phyloP scores from a whole-genome alignment of 1,140 invertebrate genomes.

The Heliconius hermathena region DNA sequence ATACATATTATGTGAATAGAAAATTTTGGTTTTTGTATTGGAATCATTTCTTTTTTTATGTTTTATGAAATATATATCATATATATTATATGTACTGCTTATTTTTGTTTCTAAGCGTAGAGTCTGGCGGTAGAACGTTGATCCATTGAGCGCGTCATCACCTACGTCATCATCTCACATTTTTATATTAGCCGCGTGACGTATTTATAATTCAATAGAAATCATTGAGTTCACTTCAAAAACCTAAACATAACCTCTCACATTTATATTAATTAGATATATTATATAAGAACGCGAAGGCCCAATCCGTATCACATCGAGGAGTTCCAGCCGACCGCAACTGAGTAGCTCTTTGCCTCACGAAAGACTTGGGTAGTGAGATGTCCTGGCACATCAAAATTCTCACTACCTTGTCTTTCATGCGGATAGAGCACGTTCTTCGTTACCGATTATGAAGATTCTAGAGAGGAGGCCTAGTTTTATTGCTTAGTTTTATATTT shows the following conservation, averaged over 20 bases:
- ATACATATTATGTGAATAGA: not conserved
- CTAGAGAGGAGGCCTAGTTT: not conserved
- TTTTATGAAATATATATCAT: not conserved
- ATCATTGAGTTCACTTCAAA: not conserved
- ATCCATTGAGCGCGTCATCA: not conserved
- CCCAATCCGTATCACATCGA: not conserved
- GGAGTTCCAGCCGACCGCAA: constrained; percentile 5
- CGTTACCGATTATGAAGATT: constrained; percentile 23
- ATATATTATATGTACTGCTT: not conserved
- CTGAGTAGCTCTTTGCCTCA: constrained; percentile 59
- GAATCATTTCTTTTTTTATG: not conserved
- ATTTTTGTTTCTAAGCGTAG: not conserved
- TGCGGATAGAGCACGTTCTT: constrained; percentile 65
- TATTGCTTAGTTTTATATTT: not conserved
- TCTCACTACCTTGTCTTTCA: constrained; percentile 82
- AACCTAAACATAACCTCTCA: not conserved
- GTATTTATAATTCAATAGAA: not conserved
- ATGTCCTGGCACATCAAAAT: constrained; percentile 76
- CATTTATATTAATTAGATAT: not conserved
- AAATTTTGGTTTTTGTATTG: not conserved
- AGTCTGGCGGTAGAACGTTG: not conserved
- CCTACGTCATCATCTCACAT: not conserved
- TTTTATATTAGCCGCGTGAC: not conserved
- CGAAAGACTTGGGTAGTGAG: constrained; percentile 79
- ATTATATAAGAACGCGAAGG: not conserved